Conservation (phyloP, 30 jellyfish, hydroid and myxozoan genomes). For the Aurelia aurita region DNA sequence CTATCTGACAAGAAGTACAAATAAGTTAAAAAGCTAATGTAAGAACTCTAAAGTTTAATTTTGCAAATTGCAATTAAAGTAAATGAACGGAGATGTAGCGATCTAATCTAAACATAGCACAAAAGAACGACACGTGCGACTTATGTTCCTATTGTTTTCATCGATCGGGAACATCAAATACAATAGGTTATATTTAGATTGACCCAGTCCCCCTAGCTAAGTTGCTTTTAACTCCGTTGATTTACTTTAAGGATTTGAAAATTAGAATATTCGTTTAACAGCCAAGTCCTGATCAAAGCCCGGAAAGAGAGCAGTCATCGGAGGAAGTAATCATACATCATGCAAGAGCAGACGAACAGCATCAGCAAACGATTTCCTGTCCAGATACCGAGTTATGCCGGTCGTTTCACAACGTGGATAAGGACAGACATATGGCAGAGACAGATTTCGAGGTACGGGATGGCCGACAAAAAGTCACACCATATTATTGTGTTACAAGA, state of each 20-base stretch:
- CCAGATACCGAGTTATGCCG: not conserved
- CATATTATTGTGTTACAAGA: slow-evolving; percentile 1
- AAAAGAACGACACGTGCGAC: no score
- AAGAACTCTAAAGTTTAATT: not conserved
- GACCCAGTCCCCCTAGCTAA: no score
- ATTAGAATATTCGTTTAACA: no score
- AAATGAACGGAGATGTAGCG: no score
- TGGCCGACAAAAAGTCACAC: slow-evolving; percentile 4
- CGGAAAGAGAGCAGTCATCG: not conserved
- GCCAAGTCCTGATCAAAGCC: slow-evolving; percentile 9
- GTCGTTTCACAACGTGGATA: not conserved
- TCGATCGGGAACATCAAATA: no score
- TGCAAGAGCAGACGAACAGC: not conserved
- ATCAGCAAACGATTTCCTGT: not conserved
- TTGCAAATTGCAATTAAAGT: not conserved
- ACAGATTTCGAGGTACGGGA: not conserved
- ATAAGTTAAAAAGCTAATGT: not conserved
- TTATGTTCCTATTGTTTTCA: no score
- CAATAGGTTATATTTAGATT: no score
- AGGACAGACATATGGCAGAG: not conserved
- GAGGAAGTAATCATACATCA: slow-evolving; percentile 1
- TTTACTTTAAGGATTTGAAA: no score
- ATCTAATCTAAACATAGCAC: no score
- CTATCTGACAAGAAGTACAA: not conserved
- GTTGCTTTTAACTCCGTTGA: no score